These are phyloP conservation scores for Yoshiicerus persimilis DNA, from an alignment of 1,140 invertebrate genomes.

Conservation along the genomic window DNA sequence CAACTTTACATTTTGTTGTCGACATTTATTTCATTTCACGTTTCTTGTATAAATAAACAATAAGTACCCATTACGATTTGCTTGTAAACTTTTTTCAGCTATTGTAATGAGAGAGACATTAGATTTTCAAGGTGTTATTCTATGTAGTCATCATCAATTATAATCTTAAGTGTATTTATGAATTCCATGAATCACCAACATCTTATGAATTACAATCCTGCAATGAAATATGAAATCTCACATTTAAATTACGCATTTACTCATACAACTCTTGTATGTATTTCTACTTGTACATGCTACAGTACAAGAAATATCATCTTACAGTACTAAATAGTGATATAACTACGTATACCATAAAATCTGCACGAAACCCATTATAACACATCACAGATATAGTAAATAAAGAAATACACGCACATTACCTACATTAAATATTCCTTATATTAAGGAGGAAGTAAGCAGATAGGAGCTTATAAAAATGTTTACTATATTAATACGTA, in stretches of 20 bases:
- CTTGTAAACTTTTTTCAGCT: neutral
- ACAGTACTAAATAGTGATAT: too few relatives aligned
- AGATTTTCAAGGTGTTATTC: neutral
- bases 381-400: too few relatives aligned
- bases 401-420: neutral
- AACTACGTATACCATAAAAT: too few relatives aligned
- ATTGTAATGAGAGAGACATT: neutral
- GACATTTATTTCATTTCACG: neutral
- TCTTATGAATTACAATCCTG: neutral
- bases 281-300: too few relatives aligned
- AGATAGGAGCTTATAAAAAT: too few relatives aligned
- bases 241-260: neutral
- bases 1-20: neutral
- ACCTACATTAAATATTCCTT: too few relatives aligned
- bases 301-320: too few relatives aligned
- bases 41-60: conserved; percentile 12
- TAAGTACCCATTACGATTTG: neutral
- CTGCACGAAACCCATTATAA: too few relatives aligned
- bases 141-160: neutral
- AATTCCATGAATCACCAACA: neutral
- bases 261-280: neutral
- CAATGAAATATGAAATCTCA: neutral
- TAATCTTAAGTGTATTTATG: neutral
- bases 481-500: too few relatives aligned
- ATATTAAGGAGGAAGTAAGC: too few relatives aligned